phyloP scores from a whole-genome alignment of 53 echinoderm and acorn worm genomes.

The Glandiceps talaboti region DNA sequence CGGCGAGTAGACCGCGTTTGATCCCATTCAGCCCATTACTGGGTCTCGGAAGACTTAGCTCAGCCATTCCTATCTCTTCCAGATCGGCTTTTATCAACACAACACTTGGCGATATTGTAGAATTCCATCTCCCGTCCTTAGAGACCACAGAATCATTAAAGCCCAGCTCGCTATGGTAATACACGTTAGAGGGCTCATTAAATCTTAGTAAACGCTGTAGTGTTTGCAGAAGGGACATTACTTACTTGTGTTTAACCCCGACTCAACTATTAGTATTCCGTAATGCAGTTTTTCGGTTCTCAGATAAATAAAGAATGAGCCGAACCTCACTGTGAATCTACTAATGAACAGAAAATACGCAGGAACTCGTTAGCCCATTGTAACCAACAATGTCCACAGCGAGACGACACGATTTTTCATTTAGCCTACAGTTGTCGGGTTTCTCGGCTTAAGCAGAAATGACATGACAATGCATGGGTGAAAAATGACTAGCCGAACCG shows the following conservation, averaged over 20 bases:
- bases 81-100: not conserved
- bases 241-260: not conserved
- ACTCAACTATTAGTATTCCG: not conserved
- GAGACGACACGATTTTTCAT: not conserved
- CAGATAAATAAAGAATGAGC: not conserved
- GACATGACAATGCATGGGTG: not conserved
- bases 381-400: not conserved
- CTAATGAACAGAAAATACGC: not conserved
- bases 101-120: not conserved
- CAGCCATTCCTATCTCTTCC: not conserved
- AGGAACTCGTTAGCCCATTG: not conserved
- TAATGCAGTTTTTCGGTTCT: not conserved
- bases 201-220: not conserved
- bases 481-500: not conserved
- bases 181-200: not conserved
- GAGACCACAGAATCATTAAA: not conserved
- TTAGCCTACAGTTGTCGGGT: not conserved
- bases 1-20: not conserved
- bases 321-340: not conserved
- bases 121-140: not conserved
- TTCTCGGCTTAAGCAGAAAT: not conserved
- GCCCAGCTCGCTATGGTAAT: not conserved
- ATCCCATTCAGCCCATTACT: not conserved
- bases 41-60: not conserved
- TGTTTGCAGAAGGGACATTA: not conserved